Percentiles rank a stretch among this genome's conserved stretches.
These are phyloP conservation scores for Paramormyrops hopkinsi DNA, from an alignment of 2,797 vertebrate species.

Conservation along the genomic window DNA sequence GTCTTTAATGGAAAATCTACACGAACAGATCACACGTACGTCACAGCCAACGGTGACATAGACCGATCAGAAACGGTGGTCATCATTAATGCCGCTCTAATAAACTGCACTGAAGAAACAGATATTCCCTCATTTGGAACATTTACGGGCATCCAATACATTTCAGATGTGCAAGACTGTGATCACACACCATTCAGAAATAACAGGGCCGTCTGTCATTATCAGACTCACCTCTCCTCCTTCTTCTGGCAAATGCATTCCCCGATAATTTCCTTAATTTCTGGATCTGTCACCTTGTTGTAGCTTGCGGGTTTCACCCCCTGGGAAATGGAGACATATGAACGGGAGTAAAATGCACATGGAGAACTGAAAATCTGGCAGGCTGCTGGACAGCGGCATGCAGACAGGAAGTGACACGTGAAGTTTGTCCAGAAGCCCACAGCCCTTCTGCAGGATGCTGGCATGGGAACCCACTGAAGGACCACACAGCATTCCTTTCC, in stretches of 20 bases:
- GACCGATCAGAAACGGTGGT: background rate
- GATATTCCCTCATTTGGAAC: background rate
- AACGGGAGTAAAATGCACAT: background rate
- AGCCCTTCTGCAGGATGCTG: background rate
- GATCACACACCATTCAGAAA: background rate
- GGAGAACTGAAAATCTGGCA: background rate
- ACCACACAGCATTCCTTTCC: background rate
- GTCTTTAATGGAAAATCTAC: conserved; percentile 93
- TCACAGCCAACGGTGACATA: background rate
- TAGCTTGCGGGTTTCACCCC: conserved; percentile 98
- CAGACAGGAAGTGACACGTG: background rate
- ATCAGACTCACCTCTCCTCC: conserved; percentile 83
- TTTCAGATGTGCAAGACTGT: background rate
- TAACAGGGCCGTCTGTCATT: background rate
- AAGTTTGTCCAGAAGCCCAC: background rate
- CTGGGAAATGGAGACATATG: conserved; percentile 55
- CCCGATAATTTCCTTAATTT: conserved; percentile 98
- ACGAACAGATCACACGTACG: background rate
- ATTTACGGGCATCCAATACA: conserved; percentile 1
- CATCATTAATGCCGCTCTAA: background rate
- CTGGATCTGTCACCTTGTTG: conserved; percentile 91
- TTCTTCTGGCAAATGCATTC: conserved; percentile 99
- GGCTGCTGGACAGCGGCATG: background rate
- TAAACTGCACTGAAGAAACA: background rate
- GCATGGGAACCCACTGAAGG: background rate